phyloP scores from a whole-genome alignment of 2,113 vertebrate genomes.

The Misgurnus mizolepis region DNA sequence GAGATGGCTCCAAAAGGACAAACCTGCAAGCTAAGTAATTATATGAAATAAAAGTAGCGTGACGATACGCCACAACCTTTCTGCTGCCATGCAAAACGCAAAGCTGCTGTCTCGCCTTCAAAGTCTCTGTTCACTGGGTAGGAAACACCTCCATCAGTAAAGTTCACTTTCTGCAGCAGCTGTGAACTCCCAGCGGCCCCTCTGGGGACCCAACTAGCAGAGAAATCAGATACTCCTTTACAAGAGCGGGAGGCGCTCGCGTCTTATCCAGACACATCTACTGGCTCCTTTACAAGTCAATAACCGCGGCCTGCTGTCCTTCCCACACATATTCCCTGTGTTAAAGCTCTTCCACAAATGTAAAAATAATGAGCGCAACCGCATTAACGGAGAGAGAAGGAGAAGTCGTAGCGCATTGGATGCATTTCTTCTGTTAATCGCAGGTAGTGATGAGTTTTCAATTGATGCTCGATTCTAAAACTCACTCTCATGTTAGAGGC shows the following conservation, averaged over 20 bases:
- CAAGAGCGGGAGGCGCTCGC: constrained; percentile 69
- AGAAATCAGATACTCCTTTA: constrained; percentile 81
- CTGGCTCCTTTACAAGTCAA: constrained; percentile 75
- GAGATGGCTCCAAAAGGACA: too few relatives aligned
- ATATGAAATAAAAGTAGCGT: too few relatives aligned
- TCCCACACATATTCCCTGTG: constrained; percentile 37
- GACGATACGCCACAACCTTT: too few relatives aligned
- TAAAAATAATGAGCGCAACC: constrained; percentile 67
- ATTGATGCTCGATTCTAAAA: constrained; percentile 55
- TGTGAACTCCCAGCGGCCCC: constrained; percentile 81
- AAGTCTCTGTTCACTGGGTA: constrained; percentile 4
- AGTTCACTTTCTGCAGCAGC: constrained; percentile 79
- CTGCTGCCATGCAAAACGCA: too few relatives aligned
- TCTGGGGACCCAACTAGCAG: constrained; percentile 89
- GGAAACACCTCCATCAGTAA: constrained; percentile 80
- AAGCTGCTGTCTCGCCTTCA: constrained; percentile 78
- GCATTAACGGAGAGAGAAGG: constrained; percentile 61
- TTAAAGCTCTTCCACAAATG: constrained; percentile 51
- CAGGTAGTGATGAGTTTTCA: too few relatives aligned
- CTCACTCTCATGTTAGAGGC: constrained; percentile 58
- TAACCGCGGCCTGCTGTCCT: constrained; percentile 68
- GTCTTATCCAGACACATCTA: constrained; percentile 78
- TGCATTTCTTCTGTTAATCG: too few relatives aligned
- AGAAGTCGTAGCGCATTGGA: too few relatives aligned
- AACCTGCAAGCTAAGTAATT: too few relatives aligned